Evolutionary conservation across 2,888 invertebrate genomes (phyloP).

Genomic region (Keiferia lycopersicella): DNA sequence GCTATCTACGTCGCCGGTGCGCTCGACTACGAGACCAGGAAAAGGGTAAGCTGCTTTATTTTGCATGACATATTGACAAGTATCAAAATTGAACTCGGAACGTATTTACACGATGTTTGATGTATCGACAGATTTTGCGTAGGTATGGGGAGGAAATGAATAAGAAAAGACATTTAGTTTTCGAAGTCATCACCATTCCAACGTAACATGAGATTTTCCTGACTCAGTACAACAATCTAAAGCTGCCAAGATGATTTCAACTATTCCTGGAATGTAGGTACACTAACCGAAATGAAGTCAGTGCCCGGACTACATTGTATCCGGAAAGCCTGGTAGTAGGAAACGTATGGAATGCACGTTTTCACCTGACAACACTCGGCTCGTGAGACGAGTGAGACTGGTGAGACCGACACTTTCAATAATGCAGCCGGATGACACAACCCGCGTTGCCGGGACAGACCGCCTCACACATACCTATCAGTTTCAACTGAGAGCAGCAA

Average conservation of each 20-base stretch:
- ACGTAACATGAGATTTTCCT: neutral
- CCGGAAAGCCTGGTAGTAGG: conserved; percentile 8
- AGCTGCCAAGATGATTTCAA: neutral
- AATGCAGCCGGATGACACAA: conserved; percentile 11
- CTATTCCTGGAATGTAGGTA: neutral
- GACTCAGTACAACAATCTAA: neutral
- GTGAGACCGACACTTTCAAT: conserved; percentile 22
- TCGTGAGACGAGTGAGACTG: neutral
- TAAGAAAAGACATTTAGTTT: neutral
- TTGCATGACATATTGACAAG: conserved; percentile 23
- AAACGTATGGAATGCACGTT: conserved; percentile 5
- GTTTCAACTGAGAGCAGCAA: conserved; percentile 5
- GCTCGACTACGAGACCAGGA: conserved; percentile 97
- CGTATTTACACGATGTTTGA: neutral
- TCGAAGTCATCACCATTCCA: neutral
- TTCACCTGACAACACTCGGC: conserved; percentile 16
- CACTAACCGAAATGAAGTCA: neutral
- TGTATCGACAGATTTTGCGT: conserved; percentile 4
- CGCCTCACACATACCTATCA: neutral
- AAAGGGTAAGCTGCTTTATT: conserved; percentile 87
- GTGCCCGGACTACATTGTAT: neutral
- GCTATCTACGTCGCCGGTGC: conserved; percentile 99
- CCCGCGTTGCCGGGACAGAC: neutral
- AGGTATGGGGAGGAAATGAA: neutral
- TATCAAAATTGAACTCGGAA: neutral